These are phyloP conservation scores for Heliopora coerulea DNA, from an alignment of 92 coral and sea anemone species.

Conservation along the genomic window DNA sequence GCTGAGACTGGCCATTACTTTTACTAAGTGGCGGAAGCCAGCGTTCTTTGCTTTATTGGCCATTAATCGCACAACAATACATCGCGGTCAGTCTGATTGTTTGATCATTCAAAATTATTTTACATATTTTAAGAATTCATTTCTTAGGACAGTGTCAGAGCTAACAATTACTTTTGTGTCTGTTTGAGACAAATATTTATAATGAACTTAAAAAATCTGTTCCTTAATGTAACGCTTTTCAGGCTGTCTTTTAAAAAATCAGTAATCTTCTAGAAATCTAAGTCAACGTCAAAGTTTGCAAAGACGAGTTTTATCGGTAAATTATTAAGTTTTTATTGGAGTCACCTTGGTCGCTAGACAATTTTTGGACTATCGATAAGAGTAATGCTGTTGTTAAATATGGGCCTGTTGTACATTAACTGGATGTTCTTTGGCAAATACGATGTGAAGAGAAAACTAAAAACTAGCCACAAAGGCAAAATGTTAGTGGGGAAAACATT, in stretches of 20 bases:
- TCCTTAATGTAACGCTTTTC: not conserved
- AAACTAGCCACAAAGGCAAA: too few relatives aligned
- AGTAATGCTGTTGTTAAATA: too few relatives aligned
- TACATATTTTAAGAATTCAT: slow-evolving; percentile 9
- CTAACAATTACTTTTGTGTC: not conserved
- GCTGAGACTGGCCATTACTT: too few relatives aligned
- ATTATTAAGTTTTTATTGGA: too few relatives aligned
- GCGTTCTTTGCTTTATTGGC: too few relatives aligned
- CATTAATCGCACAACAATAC: not conserved
- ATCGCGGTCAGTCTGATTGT: not conserved
- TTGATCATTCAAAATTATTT: slow-evolving; percentile 15
- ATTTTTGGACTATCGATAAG: too few relatives aligned
- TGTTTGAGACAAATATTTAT: not conserved
- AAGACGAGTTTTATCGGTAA: not conserved
- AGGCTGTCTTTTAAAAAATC: not conserved
- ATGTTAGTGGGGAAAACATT: too few relatives aligned
- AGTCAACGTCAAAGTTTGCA: not conserved
- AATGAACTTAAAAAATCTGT: slow-evolving; percentile 26
- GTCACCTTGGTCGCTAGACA: too few relatives aligned
- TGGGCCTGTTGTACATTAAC: too few relatives aligned
- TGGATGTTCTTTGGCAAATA: too few relatives aligned
- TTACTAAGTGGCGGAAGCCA: too few relatives aligned
- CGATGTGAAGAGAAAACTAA: too few relatives aligned
- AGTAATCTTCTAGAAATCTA: not conserved
- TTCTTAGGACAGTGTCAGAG: slow-evolving; percentile 6